These are phyloP conservation scores for Brachionichthys hirsutus DNA, from an alignment of 2,113 vertebrate genomes.

Conservation along the genomic window DNA sequence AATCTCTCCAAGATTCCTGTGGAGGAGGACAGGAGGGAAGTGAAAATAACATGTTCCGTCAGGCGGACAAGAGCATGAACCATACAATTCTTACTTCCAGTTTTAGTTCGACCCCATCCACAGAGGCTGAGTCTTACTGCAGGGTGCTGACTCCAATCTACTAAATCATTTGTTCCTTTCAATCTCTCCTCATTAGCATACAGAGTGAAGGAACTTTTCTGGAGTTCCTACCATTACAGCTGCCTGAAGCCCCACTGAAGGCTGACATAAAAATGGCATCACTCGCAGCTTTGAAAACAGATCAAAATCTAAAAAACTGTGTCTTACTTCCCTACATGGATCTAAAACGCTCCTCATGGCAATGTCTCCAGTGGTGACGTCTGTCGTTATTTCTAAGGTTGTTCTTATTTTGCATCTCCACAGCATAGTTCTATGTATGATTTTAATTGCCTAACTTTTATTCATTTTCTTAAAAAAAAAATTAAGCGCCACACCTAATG, in stretches of 20 bases:
- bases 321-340: not conserved
- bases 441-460: conserved; percentile 4
- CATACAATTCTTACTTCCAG: conserved; percentile 38
- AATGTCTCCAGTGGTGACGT: conserved; percentile 10
- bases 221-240: conserved; percentile 45
- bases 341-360: conserved; percentile 20
- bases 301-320: conserved; percentile 12
- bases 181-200: conserved; percentile 62
- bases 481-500: conserved; percentile 22
- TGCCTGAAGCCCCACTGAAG: conserved; percentile 22
- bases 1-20: not conserved
- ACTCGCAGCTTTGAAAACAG: conserved; percentile 10
- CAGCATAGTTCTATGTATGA: conserved; percentile 26
- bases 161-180: conserved; percentile 58
- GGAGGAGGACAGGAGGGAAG: not conserved
- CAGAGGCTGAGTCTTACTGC: conserved; percentile 25
- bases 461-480: conserved; percentile 6
- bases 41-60: conserved; percentile 13
- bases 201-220: conserved; percentile 53
- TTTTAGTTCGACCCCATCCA: conserved; percentile 38
- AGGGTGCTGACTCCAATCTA: conserved; percentile 65
- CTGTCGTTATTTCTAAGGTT: not conserved
- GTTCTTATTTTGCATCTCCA: conserved; percentile 16
- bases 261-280: conserved; percentile 15
- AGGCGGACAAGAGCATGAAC: conserved; percentile 3